Evolutionary conservation across 2,888 invertebrate species (phyloP), one percentile per base, ranked within the genome.

Genomic region (Metacarcinus magister): DNA sequence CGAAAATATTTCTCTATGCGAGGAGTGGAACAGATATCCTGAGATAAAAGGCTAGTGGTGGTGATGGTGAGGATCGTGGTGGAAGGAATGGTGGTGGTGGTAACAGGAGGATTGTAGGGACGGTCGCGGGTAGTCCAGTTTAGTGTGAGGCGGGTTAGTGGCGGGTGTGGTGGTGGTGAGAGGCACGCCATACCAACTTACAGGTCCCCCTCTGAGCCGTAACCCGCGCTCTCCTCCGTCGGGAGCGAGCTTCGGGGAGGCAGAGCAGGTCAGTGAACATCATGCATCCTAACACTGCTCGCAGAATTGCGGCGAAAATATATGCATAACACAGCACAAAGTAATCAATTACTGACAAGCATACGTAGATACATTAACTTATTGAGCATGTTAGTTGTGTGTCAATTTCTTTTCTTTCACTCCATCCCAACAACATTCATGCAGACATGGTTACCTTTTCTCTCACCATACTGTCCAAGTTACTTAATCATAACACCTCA

Each of bases 101-200:
- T 19, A 67, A 48, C 48, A 48, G 67, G 67, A 23, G 75, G 75
- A 75, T 8, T 8, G 67, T 67, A 87, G 32, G 39, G 0, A 39
- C 10, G 87, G 39, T 39, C 32, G 87, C 87, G 7, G 28, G n/a
- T n/a, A 75, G 28, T 28, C 75, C 75, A 28, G 75, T 23, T 75
- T n/a, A 75, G 75, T 75, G 28, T 75, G 75, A 75, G 75, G 75
- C 75, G 28, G 87, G 87, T 39, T 87, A 39, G 87, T 87, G 87
- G 87, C 0, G 87, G 87, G 82, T 82, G 82, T 82, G 39, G 87
- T 39, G 87, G 87, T 87, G 39, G 75, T 75, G 87, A 13, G 32
- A 87, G 87, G 16, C 87, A 87, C 32, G 87, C 87, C 87, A 87
- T 39, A 87, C 87, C 32, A 32, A 87, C 87, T 87, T 87, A 87